Conservation (phyloP, 2,113 vertebrate genomes). For the Tapirus terrestris region DNA sequence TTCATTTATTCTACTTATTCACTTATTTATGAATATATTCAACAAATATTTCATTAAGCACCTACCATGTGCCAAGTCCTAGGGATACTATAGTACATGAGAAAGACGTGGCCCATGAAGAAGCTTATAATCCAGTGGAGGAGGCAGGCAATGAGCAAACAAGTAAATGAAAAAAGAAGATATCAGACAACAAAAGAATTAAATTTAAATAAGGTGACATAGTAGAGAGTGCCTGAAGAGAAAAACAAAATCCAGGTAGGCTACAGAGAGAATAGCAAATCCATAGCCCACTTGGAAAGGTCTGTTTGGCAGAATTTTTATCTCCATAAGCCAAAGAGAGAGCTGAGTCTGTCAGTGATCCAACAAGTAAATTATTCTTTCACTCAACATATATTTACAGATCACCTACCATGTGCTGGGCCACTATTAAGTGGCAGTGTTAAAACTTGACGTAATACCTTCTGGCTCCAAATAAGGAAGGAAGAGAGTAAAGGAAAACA, state of each 20-base stretch:
- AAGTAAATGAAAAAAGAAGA: not conserved
- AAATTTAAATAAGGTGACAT: not conserved
- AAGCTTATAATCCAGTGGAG: conserved; percentile 12
- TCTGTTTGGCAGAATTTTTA: conserved; percentile 3
- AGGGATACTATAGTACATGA: not conserved
- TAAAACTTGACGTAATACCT: not conserved
- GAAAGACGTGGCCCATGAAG: not conserved
- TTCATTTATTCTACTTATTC: not conserved
- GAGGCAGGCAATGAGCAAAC: not conserved
- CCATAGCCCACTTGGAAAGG: not conserved
- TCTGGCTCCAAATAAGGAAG: not conserved
- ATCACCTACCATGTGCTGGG: not conserved
- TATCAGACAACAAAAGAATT: conserved; percentile 4
- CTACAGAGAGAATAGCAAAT: not conserved
- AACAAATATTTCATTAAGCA: not conserved
- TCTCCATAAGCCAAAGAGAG: conserved; percentile 32
- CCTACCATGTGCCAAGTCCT: not conserved
- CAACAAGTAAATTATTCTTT: not conserved
- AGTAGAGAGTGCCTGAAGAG: not conserved
- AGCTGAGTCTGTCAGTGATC: not conserved
- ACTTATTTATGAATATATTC: conserved; percentile 11
- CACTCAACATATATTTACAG: not conserved
- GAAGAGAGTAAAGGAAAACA: not conserved
- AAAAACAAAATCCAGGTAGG: not conserved
- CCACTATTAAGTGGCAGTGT: not conserved